Evolutionary conservation across 2,113 vertebrate species (phyloP).

Genomic region (Pyxicephalus adspersus): DNA sequence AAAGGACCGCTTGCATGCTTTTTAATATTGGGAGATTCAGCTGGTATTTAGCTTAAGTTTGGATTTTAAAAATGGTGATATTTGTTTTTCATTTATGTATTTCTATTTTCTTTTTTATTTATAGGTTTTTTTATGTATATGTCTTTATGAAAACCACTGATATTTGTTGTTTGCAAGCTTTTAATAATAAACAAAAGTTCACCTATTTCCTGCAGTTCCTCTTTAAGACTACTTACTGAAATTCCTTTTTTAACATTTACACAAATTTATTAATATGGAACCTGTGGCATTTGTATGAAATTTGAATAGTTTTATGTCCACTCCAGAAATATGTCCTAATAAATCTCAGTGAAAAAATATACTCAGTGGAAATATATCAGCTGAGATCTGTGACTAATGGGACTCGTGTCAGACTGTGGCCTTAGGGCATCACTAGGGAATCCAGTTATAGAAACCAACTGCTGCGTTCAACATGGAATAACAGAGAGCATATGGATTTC

Average conservation of each 20-base stretch:
- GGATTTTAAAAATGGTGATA: too few species aligned
- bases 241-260: background rate
- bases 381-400: conserved; percentile 12
- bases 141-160: too few species aligned
- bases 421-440: background rate
- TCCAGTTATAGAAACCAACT: conserved; percentile 1
- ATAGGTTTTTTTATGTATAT: too few species aligned
- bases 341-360: conserved; percentile 15
- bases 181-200: too few species aligned
- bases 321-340: conserved; percentile 12
- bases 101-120: too few species aligned
- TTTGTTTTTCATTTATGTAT: too few species aligned
- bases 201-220: too few species aligned
- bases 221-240: background rate
- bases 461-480: background rate
- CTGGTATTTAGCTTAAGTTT: too few species aligned
- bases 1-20: too few species aligned
- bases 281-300: background rate
- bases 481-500: background rate
- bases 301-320: background rate
- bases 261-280: conserved; percentile 10
- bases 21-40: too few species aligned
- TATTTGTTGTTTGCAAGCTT: too few species aligned
- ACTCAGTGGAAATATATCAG: background rate
- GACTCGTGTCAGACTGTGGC: background rate